These are phyloP conservation scores for Sebastes nivosus DNA, from an alignment of 2,797 vertebrate genomes.

Conservation along the genomic window DNA sequence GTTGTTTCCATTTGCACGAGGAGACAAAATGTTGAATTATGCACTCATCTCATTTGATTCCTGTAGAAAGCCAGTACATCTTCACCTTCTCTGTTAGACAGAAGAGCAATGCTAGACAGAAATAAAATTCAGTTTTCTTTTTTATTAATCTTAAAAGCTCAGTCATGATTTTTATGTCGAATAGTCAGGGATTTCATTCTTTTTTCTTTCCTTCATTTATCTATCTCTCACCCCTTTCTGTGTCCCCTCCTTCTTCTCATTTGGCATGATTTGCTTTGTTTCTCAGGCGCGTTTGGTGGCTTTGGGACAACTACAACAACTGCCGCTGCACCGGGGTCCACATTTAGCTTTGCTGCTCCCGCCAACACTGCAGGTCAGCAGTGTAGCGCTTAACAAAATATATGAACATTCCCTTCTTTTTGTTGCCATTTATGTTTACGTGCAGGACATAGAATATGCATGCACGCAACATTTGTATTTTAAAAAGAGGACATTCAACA, in stretches of 20 bases:
- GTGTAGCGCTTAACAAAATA: background rate
- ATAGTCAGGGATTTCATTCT: background rate
- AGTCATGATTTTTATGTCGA: background rate
- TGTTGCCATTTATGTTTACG: background rate
- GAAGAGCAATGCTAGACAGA: background rate
- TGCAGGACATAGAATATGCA: background rate
- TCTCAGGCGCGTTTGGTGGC: conserved; percentile 90
- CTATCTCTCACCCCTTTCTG: background rate
- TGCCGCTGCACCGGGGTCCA: conserved; percentile 79
- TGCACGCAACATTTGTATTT: background rate
- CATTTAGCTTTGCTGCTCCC: conserved; percentile 92
- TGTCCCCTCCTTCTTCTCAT: background rate
- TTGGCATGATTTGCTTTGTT: conserved; percentile 27
- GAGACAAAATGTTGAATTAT: conserved; percentile 12
- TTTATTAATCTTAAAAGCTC: conserved; percentile 1
- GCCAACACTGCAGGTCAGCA: conserved; percentile 85
- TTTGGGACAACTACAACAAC: conserved; percentile 90
- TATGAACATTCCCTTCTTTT: background rate
- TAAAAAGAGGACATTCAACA: background rate
- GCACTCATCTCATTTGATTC: conserved; percentile 30
- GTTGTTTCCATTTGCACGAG: conserved; percentile 60
- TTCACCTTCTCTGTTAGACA: conserved; percentile 11
- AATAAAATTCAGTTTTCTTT: background rate
- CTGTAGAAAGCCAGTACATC: background rate
- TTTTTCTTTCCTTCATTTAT: background rate